Percentiles rank a stretch among this genome's conserved stretches.
These are phyloP conservation scores for Ctenopoma multispine DNA, from an alignment of 2,797 vertebrate species.

Conservation along the genomic window DNA sequence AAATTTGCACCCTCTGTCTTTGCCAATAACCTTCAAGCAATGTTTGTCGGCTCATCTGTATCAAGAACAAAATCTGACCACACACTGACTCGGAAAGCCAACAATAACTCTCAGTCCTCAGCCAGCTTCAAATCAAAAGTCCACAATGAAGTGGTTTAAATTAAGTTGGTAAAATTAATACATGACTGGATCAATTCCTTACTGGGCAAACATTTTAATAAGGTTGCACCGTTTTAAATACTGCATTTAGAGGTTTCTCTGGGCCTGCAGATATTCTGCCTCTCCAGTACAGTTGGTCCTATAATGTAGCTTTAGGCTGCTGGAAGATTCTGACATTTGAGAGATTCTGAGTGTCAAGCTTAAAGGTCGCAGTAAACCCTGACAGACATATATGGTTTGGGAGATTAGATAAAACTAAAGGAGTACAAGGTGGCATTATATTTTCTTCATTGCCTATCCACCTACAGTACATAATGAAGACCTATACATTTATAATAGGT, in stretches of 20 bases:
- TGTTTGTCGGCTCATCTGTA: conserved; percentile 39
- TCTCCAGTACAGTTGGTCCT: conserved; percentile 7
- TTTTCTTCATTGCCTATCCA: conserved; percentile 10
- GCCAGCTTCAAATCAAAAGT: conserved; percentile 43
- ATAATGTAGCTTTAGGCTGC: conserved; percentile 39
- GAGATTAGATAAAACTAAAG: conserved; percentile 28
- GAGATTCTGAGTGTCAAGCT: conserved; percentile 23
- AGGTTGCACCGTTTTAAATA: conserved; percentile 26
- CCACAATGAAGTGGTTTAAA: conserved; percentile 30
- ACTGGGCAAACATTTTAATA: conserved; percentile 29
- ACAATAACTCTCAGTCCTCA: conserved; percentile 37
- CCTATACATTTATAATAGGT: conserved; percentile 1
- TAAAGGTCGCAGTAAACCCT: conserved; percentile 54
- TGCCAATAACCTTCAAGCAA: conserved; percentile 46
- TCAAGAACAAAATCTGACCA: conserved; percentile 41
- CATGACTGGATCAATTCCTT: conserved; percentile 20
- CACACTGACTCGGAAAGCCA: conserved; percentile 19
- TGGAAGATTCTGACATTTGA: conserved; percentile 35
- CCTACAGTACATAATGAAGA: not conserved
- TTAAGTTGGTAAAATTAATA: conserved; percentile 35
- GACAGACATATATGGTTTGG: conserved; percentile 19
- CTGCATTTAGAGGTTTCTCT: conserved; percentile 29
- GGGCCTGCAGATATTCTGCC: conserved; percentile 36
- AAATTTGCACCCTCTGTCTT: conserved; percentile 35
- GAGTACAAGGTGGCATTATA: conserved; percentile 1